A percentile compares a stretch with the other conserved stretches of the same genome.
Conservation (phyloP, 2,888 invertebrate species). For the Thecophora atra region DNA sequence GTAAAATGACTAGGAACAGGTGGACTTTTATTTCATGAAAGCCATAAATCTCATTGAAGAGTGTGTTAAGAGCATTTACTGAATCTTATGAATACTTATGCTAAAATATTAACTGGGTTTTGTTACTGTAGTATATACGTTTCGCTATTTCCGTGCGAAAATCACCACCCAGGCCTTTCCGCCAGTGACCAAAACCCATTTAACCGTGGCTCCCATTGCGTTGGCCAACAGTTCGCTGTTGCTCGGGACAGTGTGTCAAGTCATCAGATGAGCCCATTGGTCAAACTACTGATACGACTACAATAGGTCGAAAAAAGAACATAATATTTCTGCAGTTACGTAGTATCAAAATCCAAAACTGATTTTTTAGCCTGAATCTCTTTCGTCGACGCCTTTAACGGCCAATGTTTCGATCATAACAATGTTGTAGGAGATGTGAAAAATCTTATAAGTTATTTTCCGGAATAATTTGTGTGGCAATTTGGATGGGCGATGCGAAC, state of each 20-base stretch:
- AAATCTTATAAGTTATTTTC: conserved; percentile 50
- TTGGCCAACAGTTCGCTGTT: conserved; percentile 47
- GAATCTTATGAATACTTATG: too few relatives aligned
- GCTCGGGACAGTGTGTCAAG: conserved; percentile 54
- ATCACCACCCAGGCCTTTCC: too few relatives aligned
- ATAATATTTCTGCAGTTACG: too few relatives aligned
- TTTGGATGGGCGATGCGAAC: conserved; percentile 56
- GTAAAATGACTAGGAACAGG: too few relatives aligned
- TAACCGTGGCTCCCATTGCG: conserved; percentile 52
- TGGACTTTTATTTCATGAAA: too few relatives aligned
- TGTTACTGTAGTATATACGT: too few relatives aligned
- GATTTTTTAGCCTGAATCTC: conserved; percentile 40
- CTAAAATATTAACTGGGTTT: too few relatives aligned
- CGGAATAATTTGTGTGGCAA: conserved; percentile 62
- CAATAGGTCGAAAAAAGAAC: conserved; percentile 46
- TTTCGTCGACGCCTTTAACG: conserved; percentile 52
- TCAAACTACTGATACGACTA: conserved; percentile 54
- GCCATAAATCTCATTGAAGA: too few relatives aligned
- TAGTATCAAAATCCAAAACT: too few relatives aligned
- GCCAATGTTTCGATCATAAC: conserved; percentile 57
- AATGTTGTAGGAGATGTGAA: conserved; percentile 47
- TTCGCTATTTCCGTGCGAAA: too few relatives aligned
- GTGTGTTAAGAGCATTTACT: too few relatives aligned
- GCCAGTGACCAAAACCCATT: conserved; percentile 49
- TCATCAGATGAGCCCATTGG: conserved; percentile 65